These are phyloP conservation scores for Argyresthia goedartella DNA, from an alignment of 2,888 invertebrate genomes.

Conservation along the genomic window DNA sequence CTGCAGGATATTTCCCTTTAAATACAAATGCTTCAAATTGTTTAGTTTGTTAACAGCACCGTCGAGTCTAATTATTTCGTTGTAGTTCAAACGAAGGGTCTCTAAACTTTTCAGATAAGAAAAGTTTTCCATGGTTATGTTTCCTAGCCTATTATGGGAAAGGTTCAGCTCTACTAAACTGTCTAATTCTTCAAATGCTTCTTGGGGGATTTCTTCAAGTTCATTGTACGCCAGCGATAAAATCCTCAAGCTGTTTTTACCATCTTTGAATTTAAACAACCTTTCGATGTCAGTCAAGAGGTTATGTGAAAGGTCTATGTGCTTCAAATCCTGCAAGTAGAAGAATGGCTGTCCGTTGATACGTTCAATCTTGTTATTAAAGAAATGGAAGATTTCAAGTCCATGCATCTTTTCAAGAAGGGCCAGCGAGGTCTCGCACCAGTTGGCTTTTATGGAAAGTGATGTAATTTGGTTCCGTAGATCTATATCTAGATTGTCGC, in stretches of 20 bases:
- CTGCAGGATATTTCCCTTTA: conserved; percentile 39
- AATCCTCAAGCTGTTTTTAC: conserved; percentile 31
- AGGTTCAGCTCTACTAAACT: conserved; percentile 44
- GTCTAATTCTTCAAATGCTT: conserved; percentile 34
- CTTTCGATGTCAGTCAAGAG: conserved; percentile 28
- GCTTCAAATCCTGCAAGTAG: conserved; percentile 29
- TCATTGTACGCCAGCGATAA: conserved; percentile 35
- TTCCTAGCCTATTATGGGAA: conserved; percentile 35
- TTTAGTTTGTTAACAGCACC: conserved; percentile 46
- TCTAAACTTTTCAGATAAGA: conserved; percentile 37
- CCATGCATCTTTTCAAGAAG: conserved; percentile 34
- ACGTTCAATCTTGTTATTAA: conserved; percentile 27
- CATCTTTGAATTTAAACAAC: conserved; percentile 35
- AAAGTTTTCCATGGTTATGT: conserved; percentile 43
- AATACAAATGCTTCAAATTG: conserved; percentile 40
- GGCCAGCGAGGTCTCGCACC: conserved; percentile 28
- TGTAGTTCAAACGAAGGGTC: conserved; percentile 37
- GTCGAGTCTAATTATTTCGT: conserved; percentile 43
- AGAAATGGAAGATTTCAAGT: conserved; percentile 30
- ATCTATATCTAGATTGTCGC: conserved; percentile 19
- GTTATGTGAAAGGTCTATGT: conserved; percentile 40
- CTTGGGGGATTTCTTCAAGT: conserved; percentile 28
- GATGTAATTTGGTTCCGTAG: conserved; percentile 34
- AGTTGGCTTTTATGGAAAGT: conserved; percentile 29
- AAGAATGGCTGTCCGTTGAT: conserved; percentile 34